Conservation (phyloP, 2,797 vertebrate genomes). For the Lateolabrax maculatus region DNA sequence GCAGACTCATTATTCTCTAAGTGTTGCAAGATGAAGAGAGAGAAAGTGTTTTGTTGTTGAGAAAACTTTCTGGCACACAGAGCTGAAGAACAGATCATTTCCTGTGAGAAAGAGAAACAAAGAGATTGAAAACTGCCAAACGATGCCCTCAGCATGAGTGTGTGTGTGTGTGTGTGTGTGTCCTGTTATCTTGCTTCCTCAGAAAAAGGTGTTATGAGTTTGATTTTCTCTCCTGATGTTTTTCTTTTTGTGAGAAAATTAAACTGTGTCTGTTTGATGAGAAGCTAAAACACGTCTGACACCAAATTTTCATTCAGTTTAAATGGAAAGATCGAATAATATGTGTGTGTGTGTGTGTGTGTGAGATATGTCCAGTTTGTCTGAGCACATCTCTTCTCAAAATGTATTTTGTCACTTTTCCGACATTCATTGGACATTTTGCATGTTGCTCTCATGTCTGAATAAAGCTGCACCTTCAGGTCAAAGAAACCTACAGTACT, state of each 20-base stretch:
- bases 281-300: not conserved
- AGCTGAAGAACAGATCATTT: not conserved
- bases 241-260: not conserved
- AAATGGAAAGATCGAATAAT: not conserved
- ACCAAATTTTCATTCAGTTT: not conserved
- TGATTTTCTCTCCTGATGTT: slow-evolving; percentile 6
- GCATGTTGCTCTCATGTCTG: not conserved
- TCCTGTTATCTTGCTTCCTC: slow-evolving; percentile 31
- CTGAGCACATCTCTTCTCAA: too few relatives aligned
- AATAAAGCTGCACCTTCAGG: not conserved
- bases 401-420: not conserved
- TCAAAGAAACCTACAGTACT: too few relatives aligned
- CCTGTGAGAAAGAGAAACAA: slow-evolving; percentile 12
- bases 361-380: not conserved
- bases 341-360: not conserved
- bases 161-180: slow-evolving; percentile 2
- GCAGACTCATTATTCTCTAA: slow-evolving; percentile 5
- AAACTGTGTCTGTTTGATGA: not conserved
- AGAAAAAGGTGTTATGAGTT: slow-evolving; percentile 14
- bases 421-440: not conserved
- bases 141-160: rapidly evolving
- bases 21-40: not conserved
- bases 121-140: slow-evolving; percentile 8
- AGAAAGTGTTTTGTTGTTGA: slow-evolving; percentile 7
- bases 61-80: slow-evolving; percentile 10